Conservation (phyloP, 2,888 invertebrate species). For the Euzophera pinguis region DNA sequence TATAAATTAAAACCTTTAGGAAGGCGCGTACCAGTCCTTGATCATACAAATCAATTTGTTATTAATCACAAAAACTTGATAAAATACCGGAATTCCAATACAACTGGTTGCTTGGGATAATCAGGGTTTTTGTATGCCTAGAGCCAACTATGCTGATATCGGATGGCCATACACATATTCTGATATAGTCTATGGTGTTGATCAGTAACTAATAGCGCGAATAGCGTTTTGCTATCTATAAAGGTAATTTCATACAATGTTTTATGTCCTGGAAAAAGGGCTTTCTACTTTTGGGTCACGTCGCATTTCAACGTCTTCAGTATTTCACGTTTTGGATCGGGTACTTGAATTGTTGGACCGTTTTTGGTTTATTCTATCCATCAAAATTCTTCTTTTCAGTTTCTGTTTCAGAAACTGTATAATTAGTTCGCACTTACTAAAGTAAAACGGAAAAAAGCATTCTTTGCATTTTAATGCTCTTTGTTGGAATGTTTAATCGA, state of each 20-base stretch:
- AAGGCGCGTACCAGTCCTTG: background rate
- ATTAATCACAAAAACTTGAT: background rate
- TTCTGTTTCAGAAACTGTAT: too few species aligned
- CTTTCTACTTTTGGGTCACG: too few species aligned
- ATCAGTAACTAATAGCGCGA: background rate
- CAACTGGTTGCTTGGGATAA: background rate
- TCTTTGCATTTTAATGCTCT: too few species aligned
- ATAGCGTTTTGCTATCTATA: background rate
- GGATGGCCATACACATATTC: background rate
- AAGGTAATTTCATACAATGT: too few species aligned
- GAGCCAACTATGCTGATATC: background rate
- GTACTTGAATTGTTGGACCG: too few species aligned
- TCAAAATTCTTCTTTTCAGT: too few species aligned
- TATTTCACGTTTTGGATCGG: too few species aligned
- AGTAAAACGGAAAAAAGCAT: too few species aligned
- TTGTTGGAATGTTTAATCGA: background rate
- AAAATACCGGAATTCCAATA: background rate
- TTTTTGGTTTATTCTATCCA: too few species aligned
- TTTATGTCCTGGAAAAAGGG: too few species aligned
- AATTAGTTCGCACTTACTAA: too few species aligned
- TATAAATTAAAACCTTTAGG: background rate
- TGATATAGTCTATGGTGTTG: background rate
- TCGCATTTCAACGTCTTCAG: too few species aligned
- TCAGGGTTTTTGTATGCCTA: conserved; percentile 1
- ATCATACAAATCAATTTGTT: background rate